Evolutionary conservation across 1,140 invertebrate species (phyloP), one percentile per base, ranked within the genome.

Genomic region (Lucilia cuprina): DNA sequence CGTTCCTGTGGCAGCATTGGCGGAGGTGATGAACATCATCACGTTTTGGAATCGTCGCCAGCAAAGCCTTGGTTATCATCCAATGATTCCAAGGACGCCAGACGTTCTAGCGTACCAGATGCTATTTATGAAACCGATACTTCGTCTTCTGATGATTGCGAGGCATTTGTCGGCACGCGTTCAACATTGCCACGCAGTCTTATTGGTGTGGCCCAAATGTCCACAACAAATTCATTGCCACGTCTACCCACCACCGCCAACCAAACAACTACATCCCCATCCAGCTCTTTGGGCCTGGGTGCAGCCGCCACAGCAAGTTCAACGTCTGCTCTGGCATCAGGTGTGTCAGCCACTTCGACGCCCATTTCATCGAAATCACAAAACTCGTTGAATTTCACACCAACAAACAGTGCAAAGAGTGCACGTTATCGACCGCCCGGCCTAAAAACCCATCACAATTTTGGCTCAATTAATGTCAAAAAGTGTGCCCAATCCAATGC

Each of bases 391-490:
- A 95, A 87, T 93, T 94, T 86, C 49, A 84, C 83, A 41, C 85
- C 85, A 5, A 74, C 84, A 74, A 92, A 92, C 78, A 93, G 93
- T 85, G 96, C 96, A 4, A 96, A 97, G 87, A 97, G 96, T 41
- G 96, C 96, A 5, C 91, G 97, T 3, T 97, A 98, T 88, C 92
- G 96, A 2, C 96, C 96, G 0, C 96, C 96, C 0, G 96, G 96
- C 0, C 95, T 96, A 90, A 8, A 87, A 89, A 87, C 85, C 86
- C 8, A 83, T 87, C 41, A 47, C 10, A 80, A 50, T 25, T 80
- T 80, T 49, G 47, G 77, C n/a, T 80, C 77, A 49, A 13, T 80
- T 19, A 93, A 93, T 2, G 93, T 93, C 17, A 96, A 95, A 84
- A 91, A 95, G 21, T 95, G 41, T 80, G 19, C 77, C 41, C 77